Base-by-base conservation (phyloP, 2,797 vertebrate genomes). In the Amazona finschi region DNA sequence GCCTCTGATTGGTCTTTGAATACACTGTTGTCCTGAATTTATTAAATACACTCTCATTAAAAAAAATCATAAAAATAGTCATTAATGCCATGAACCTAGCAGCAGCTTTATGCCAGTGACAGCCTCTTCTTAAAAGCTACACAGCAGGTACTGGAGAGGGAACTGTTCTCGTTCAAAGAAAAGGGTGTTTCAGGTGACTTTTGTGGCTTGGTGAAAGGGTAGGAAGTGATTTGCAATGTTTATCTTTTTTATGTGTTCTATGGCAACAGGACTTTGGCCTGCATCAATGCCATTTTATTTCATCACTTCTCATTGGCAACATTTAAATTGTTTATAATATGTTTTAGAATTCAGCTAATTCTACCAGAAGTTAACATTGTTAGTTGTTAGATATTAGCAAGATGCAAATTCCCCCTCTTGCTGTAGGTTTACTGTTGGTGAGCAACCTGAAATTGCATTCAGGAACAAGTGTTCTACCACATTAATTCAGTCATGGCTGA, bases 261-360 rank as follows among this genome's bases (percentile, higher is more conserved):
- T 93, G 73, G 76, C 85, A 95, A 76, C 0, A 0, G 85, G 88
- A 96, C 93, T 96, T 95, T 87, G 80, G 27, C 74, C 93, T 90
- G 88, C 67, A 75, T 39, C 20, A 76, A 2, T 52, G 38, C 28
- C 39, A 31, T 91, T 93, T 90, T 38, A 76, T 88, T 90, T 95
- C 41, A 77, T 64, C 79, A 64, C 18, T 88, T 19, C 38, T 76
- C 70, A 82, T 52, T 66, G 44, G 53, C 31, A 83, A 71, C 81
- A 44, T 8, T 36, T 72, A 33, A 89, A 44, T 82, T 79, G 44
- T 25, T 74, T 74, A 11, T 39, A 53, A 21, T 61, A 61, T 44
- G 19, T 64, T 85, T 55, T 28, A 72, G 81, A 87, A 67, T 50
- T 89, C n/a, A 78, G 41, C 28, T 87, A 72, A 73, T 87, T 81